Conservation (phyloP, 2,113 vertebrate species). For the Oenanthe melanoleuca region DNA sequence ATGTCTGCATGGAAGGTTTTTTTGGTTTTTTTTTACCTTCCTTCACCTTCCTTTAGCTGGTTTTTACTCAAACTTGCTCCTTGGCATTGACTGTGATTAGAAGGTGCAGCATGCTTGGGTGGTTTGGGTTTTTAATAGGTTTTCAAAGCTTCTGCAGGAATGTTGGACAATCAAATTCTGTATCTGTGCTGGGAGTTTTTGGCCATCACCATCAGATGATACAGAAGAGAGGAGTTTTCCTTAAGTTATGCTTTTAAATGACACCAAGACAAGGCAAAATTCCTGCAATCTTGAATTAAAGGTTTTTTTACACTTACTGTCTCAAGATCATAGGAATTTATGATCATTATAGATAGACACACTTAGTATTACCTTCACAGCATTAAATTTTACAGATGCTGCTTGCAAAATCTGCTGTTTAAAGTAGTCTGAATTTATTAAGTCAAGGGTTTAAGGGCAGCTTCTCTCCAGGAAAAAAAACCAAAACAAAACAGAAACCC, state of each 20-base stretch:
- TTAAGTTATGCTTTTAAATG: not conserved
- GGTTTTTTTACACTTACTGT: not conserved
- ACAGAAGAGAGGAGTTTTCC: not conserved
- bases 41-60: not conserved
- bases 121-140: not conserved
- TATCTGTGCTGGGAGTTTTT: not conserved
- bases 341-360: not conserved
- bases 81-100: not conserved
- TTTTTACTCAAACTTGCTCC: not conserved
- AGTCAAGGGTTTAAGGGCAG: not conserved
- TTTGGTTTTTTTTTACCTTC: not conserved
- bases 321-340: not conserved
- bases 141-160: not conserved
- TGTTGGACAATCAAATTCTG: not conserved
- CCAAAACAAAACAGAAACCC: not conserved
- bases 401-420: not conserved
- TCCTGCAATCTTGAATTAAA: not conserved
- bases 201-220: not conserved
- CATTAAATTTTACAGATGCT: not conserved
- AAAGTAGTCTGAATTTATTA: not conserved
- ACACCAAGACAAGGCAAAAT: not conserved
- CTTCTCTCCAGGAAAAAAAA: not conserved
- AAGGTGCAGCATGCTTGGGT: not conserved
- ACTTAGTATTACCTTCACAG: not conserved
- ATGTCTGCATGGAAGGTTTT: not conserved